A percentile compares a stretch with the other conserved stretches of the same genome.
These are phyloP conservation scores for Craseonycteris thonglongyai DNA, from an alignment of 2,113 vertebrate genomes.

Conservation along the genomic window DNA sequence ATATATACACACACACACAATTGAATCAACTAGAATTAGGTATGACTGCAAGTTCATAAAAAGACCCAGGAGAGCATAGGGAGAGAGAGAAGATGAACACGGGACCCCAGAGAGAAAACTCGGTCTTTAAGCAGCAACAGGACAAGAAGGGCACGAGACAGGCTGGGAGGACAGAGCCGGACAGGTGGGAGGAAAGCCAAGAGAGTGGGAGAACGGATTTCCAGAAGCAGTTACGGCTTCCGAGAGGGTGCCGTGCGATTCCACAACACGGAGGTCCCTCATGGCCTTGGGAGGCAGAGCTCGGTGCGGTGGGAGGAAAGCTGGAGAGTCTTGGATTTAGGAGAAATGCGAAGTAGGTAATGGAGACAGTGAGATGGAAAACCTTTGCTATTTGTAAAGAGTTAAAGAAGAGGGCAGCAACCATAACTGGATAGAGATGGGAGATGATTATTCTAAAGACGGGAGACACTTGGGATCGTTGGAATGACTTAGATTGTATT, in stretches of 20 bases:
- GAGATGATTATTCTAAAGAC: background rate
- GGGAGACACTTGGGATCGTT: background rate
- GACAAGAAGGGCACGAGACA: background rate
- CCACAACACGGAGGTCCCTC: background rate
- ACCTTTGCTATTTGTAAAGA: background rate
- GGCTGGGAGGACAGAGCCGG: background rate
- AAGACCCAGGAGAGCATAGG: background rate
- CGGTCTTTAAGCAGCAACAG: background rate
- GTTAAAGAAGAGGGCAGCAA: background rate
- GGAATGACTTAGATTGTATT: background rate
- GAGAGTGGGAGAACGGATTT: background rate
- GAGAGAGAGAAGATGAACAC: background rate
- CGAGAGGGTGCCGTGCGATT: background rate
- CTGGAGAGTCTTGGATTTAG: background rate
- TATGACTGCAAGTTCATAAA: background rate
- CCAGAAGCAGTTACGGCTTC: background rate
- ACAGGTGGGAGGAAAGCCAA: background rate
- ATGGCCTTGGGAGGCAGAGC: background rate
- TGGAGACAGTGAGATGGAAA: background rate
- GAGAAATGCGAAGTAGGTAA: background rate
- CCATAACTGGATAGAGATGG: background rate
- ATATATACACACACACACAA: no score
- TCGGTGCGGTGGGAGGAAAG: background rate
- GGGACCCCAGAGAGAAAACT: background rate
- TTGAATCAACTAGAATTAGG: background rate